Evolutionary conservation across 35 echinoderm and acorn worm genomes (phyloP).

Genomic region (Apostichopus parvimensis): DNA sequence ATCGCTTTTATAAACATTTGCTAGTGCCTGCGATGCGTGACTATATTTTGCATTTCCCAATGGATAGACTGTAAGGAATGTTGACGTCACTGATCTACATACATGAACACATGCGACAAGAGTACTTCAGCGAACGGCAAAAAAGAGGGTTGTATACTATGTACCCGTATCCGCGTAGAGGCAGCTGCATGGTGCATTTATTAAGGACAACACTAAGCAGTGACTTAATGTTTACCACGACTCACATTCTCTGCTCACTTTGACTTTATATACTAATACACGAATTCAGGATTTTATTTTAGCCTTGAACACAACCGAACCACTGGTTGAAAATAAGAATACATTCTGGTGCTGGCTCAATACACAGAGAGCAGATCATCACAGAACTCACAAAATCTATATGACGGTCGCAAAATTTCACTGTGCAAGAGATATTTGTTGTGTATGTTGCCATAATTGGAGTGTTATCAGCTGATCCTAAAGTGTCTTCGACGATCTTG

Average conservation of each 20-base stretch:
- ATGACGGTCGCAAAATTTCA: background rate
- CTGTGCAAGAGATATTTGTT: background rate
- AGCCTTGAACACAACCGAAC: too few species aligned
- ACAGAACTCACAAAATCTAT: too few species aligned
- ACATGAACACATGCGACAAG: background rate
- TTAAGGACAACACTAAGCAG: too few species aligned
- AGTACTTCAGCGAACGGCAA: background rate
- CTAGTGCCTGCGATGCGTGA: background rate
- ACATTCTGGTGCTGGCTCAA: too few species aligned
- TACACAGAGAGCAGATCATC: too few species aligned
- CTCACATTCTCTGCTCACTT: too few species aligned
- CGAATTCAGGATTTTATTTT: too few species aligned
- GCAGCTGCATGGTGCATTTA: too few species aligned
- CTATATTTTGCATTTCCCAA: background rate
- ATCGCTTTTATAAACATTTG: background rate
- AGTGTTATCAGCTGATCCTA: background rate
- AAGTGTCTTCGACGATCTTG: background rate
- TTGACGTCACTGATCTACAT: background rate
- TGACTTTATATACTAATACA: too few species aligned
- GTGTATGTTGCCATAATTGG: background rate
- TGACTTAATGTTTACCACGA: too few species aligned
- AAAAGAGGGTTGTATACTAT: background rate
- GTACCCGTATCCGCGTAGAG: too few species aligned
- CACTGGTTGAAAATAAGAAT: too few species aligned
- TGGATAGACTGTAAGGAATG: background rate